Base-by-base conservation (phyloP, 2,113 vertebrate species). In the Rhea americana region DNA sequence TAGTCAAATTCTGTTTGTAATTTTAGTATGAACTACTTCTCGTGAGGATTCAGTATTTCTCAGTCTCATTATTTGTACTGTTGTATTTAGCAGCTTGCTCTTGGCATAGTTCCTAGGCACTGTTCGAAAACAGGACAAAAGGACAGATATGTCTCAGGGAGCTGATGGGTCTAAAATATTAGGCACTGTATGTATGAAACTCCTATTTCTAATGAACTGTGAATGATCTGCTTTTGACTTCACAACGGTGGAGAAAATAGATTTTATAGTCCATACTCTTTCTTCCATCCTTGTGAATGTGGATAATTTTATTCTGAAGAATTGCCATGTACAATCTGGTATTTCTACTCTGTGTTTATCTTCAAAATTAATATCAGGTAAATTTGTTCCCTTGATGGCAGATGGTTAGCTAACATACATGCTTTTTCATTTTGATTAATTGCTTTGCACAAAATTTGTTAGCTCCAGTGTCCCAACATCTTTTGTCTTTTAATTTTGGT, bases 341-440 rank as follows among this genome's bases (percentile, higher is more conserved):
- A 26, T 93, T 85, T 90, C 62, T 89, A 28, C 51, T 72, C 18
- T 70, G 16, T 94, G 41, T 95, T 94, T 96, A 66, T 85, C 45
- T 81, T 68, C 26, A 91, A 77, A 93, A 85, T 92, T 91, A 95
- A 59, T 78, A 81, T 26, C 90, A 96, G 85, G 87, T 95, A 91
- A 87, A 70, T 93, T 89, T 94, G 21, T 83, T 96, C 90, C 43
- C 16, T 62, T 62, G 61, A 65, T 81, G 84, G 87, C 93, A 96
- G 93, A 96, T 94, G 90, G 84, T 74, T 94, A 88, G 73, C 62
- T 83, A 88, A 43, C 59, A n/a, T 66, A 28, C 35, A 30, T 32
- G 15, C 7, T 79, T 93, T 79, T 88, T 76, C n/a, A 88, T 87
- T 91, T 83, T 66, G 93, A 94, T 93, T 95, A 92, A 79, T 86